Percentiles rank a stretch among this genome's conserved stretches.
Evolutionary conservation across 1,140 invertebrate species (phyloP).

Genomic region (Pseudomyrmex pallidus): DNA sequence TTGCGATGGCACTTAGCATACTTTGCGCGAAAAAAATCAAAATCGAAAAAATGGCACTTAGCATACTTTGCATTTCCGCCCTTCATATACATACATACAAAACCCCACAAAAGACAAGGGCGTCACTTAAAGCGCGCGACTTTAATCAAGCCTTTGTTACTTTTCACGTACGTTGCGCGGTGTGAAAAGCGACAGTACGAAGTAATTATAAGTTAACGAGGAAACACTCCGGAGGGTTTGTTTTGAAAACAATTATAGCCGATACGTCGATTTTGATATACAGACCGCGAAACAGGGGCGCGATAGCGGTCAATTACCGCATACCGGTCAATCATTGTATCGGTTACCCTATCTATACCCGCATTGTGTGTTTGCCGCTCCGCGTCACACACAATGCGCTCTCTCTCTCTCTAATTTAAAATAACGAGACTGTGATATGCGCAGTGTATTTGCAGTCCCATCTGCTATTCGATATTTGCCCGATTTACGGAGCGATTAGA

Average conservation of each 20-base stretch:
- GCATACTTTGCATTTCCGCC: too few relatives aligned
- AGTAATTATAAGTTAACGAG: slow-evolving; percentile 48
- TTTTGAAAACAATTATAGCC: slow-evolving; percentile 43
- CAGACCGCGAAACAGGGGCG: slow-evolving; percentile 1
- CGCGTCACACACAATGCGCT: not conserved
- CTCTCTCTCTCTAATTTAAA: slow-evolving; percentile 28
- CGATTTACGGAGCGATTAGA: not conserved
- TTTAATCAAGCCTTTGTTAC: slow-evolving; percentile 35
- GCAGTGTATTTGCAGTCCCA: not conserved
- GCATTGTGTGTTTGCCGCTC: slow-evolving; percentile 4
- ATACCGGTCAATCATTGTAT: slow-evolving; percentile 35
- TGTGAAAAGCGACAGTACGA: not conserved
- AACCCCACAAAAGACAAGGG: not conserved
- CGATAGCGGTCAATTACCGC: slow-evolving; percentile 22
- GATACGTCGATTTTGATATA: slow-evolving; percentile 40
- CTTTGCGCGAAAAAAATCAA: too few relatives aligned
- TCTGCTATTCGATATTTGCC: not conserved
- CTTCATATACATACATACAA: not conserved
- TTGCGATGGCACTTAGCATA: too few relatives aligned
- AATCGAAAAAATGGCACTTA: too few relatives aligned
- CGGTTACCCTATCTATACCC: slow-evolving; percentile 20
- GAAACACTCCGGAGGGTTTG: slow-evolving; percentile 9
- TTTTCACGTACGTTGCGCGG: slow-evolving; percentile 1
- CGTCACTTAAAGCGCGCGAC: not conserved
- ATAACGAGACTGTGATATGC: slow-evolving; percentile 23